Evolutionary conservation across 2,113 vertebrate species (phyloP).

Genomic region (Rhinolophus sinicus): DNA sequence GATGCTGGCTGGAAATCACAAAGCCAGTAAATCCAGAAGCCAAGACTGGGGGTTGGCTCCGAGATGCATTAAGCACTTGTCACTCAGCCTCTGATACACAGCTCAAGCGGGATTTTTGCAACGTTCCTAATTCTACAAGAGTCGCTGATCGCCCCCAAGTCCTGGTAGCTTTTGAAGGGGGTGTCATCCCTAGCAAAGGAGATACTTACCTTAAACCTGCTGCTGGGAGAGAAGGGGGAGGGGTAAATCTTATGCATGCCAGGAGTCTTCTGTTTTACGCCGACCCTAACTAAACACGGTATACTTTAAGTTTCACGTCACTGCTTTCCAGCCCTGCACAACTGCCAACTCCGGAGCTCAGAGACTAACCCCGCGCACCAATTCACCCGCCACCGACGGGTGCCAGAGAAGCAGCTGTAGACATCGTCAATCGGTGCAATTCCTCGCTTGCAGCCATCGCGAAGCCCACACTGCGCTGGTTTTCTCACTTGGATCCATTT

Average conservation of each 20-base stretch:
- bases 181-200: neutral
- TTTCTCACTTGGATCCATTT: constrained; percentile 23
- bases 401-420: too few species aligned
- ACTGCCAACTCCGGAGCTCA: rapidly evolving
- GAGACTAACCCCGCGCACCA: rapidly evolving
- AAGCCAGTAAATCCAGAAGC: neutral
- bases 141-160: neutral
- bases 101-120: neutral
- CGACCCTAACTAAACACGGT: rapidly evolving
- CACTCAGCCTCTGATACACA: neutral
- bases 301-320: neutral
- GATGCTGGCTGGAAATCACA: neutral
- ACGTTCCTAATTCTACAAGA: neutral
- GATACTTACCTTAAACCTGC: neutral
- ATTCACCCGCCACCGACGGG: rapidly evolving
- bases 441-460: rapidly evolving
- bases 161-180: neutral
- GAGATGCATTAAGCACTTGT: neutral
- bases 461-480: neutral
- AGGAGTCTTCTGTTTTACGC: neutral
- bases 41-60: neutral
- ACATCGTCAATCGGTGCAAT: rapidly evolving
- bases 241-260: neutral
- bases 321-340: neutral
- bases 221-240: neutral